Base-by-base conservation (phyloP, 2,797 vertebrate genomes). In the Xenops minutus region DNA sequence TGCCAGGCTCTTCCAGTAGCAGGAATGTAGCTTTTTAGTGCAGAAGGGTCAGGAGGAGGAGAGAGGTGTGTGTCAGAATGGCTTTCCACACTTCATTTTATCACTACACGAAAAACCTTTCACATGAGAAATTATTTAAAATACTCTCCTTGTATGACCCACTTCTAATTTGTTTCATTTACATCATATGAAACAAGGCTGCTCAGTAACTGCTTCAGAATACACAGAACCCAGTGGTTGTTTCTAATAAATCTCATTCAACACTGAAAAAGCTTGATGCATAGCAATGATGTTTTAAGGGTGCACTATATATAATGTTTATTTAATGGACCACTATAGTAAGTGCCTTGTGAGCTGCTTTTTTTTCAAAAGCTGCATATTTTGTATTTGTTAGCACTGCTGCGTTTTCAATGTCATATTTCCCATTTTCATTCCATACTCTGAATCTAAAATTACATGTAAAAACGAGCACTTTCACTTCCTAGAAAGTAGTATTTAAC, bases 341-440 rank as follows among this genome's bases (percentile, higher is more conserved):
- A 96, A 96, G 97, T 97, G 97, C 96, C 97, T 97, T 86, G 78
- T 64, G 92, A 93, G 85, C 72, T 80, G 93, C 88, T 89, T 94
- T 94, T 89, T 90, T 63, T 52, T 83, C 83, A 87, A 78, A 74
- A 48, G 43, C 74, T 76, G 66, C 78, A 37, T 73, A 41, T 85
- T 89, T 68, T 76, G 7, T 85, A 74, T 92, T 52, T 71, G 56
- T 80, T 66, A 48, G 55, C 21, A 76, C 36, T 39, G 32, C 56
- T 91, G 62, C 89, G 77, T 94, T 91, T 91, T 91, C 79, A 82
- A 1, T 92, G 88, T 88, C 43, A 1, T 48, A 29, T 63, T 81
- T 76, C 79, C 63, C 63, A 51, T 87, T 92, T 89, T 86, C 80
- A 74, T 56, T 93, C 80, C 72, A 27, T 78, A 82, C 20, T 69